Evolutionary conservation across 2,888 invertebrate genomes (phyloP).

Genomic region (Napeogenes sylphis): DNA sequence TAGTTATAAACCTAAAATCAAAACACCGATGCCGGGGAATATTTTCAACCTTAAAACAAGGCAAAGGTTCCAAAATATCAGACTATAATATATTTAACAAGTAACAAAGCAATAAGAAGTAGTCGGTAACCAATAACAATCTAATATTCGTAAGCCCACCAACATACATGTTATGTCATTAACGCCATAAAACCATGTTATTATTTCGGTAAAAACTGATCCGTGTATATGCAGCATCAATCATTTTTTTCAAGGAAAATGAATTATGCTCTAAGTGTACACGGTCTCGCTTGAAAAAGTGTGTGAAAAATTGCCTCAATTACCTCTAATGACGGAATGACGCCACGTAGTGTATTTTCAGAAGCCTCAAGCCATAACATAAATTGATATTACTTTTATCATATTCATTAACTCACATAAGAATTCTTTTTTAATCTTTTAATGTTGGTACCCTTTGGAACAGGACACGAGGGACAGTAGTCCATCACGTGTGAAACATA

Average conservation of each 20-base stretch:
- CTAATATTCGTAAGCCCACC: slow-evolving; percentile 43
- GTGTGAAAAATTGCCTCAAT: slow-evolving; percentile 69
- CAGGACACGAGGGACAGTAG: slow-evolving; percentile 16
- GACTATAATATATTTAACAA: not conserved
- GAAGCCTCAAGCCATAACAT: slow-evolving; percentile 49
- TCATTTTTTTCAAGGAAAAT: slow-evolving; percentile 69
- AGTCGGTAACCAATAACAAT: slow-evolving; percentile 30
- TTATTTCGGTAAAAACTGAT: slow-evolving; percentile 54
- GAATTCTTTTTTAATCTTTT: slow-evolving; percentile 38
- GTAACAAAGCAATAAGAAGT: not conserved
- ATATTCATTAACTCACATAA: slow-evolving; percentile 44
- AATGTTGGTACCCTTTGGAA: slow-evolving; percentile 11
- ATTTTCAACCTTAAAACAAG: not conserved
- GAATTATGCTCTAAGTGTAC: slow-evolving; percentile 57
- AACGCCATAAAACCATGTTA: slow-evolving; percentile 48
- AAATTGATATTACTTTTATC: slow-evolving; percentile 46
- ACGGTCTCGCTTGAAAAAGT: slow-evolving; percentile 60
- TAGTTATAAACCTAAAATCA: not conserved
- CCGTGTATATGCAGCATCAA: slow-evolving; percentile 56
- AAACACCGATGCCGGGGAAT: not conserved
- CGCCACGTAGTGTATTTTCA: slow-evolving; percentile 48
- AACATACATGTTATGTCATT: slow-evolving; percentile 39
- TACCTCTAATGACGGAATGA: slow-evolving; percentile 61
- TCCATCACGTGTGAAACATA: not conserved
- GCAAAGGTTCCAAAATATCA: not conserved